Evolutionary conservation across 2,797 vertebrate genomes (phyloP).

Genomic region (Pristis pectinata): DNA sequence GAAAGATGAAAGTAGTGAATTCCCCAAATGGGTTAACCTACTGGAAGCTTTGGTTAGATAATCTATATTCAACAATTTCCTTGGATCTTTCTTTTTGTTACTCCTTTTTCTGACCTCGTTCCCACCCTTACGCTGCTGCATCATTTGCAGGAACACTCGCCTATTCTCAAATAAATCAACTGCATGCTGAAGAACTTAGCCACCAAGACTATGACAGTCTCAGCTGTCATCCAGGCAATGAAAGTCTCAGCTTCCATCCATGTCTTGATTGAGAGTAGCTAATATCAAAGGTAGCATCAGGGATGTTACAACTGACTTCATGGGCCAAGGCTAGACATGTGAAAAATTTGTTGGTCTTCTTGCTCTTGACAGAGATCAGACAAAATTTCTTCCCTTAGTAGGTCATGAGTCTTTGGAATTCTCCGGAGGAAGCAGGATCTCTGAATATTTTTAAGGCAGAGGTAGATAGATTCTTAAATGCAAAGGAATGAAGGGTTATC

Average conservation of each 20-base stretch:
- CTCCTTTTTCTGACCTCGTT: no score
- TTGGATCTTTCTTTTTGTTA: neutral
- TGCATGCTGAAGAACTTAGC: neutral
- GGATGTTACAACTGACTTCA: neutral
- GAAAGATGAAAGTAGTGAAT: no score
- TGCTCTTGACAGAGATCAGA: neutral
- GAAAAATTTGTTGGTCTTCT: neutral
- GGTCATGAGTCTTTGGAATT: no score
- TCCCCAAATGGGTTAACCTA: neutral
- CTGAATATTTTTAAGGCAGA: no score
- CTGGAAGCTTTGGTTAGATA: neutral
- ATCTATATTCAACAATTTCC: neutral
- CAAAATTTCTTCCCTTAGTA: no score
- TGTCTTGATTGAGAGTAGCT: conserved; percentile 1
- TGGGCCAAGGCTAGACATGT: neutral
- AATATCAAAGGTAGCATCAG: neutral
- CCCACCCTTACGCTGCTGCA: neutral
- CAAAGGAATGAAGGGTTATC: no score
- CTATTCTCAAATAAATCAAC: neutral
- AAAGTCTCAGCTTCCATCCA: neutral
- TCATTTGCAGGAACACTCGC: neutral
- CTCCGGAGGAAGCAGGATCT: no score
- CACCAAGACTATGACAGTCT: neutral
- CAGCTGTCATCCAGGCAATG: neutral
- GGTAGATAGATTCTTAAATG: no score